These are phyloP conservation scores for Salarias fasciatus DNA, from an alignment of 2,797 vertebrate species.

Conservation along the genomic window DNA sequence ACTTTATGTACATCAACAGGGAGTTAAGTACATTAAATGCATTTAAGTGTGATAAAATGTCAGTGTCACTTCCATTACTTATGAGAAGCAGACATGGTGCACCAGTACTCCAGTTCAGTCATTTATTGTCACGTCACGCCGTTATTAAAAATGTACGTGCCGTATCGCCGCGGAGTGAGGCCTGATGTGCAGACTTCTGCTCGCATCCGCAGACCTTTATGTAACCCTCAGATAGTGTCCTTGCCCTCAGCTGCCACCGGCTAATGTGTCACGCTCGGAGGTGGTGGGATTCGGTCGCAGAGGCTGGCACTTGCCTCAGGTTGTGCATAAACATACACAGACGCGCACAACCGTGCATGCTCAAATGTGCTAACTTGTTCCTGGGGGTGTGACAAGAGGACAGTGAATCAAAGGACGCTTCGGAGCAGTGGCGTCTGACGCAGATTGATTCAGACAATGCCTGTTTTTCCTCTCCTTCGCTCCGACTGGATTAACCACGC, in stretches of 20 bases:
- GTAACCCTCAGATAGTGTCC: constrained; percentile 58
- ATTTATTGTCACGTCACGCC: too few species aligned
- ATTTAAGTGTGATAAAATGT: too few species aligned
- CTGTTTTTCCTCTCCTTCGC: constrained; percentile 30
- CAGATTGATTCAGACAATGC: constrained; percentile 62
- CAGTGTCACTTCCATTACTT: too few species aligned
- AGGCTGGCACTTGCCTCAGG: constrained; percentile 60
- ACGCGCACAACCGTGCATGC: constrained; percentile 18
- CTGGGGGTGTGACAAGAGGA: constrained; percentile 63
- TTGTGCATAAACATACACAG: constrained; percentile 25
- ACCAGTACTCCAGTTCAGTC: too few species aligned
- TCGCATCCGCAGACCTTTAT: constrained; percentile 19
- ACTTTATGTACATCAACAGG: too few species aligned
- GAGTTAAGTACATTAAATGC: too few species aligned
- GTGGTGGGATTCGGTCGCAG: constrained; percentile 66
- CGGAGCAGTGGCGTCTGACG: constrained; percentile 63
- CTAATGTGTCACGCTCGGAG: constrained; percentile 62
- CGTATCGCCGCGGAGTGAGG: too few species aligned
- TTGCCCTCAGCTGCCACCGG: constrained; percentile 71
- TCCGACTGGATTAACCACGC: constrained; percentile 16
- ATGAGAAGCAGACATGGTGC: too few species aligned
- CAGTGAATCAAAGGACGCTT: constrained; percentile 70
- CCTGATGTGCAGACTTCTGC: neutral
- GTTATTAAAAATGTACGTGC: too few species aligned
- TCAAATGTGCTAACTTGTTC: constrained; percentile 66